Percentiles rank a stretch among this genome's conserved stretches.
phyloP scores from a whole-genome alignment of 2,113 vertebrate species.

The Ariopsis seemanni region DNA sequence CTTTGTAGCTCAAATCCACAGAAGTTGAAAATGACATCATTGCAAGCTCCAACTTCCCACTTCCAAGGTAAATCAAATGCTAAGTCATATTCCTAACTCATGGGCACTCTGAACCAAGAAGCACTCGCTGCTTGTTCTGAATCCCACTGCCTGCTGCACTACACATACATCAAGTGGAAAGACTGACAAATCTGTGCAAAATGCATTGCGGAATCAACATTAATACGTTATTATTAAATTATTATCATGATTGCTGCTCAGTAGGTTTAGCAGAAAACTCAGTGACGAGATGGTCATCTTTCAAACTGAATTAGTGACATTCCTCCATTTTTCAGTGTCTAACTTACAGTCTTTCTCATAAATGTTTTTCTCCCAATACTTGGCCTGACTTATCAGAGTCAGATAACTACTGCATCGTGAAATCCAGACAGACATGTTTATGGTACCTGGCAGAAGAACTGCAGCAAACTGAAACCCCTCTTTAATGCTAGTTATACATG shows the following conservation, averaged over 20 bases:
- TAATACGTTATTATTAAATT: neutral
- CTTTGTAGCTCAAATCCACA: no score
- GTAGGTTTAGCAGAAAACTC: no score
- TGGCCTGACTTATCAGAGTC: neutral
- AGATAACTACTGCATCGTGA: neutral
- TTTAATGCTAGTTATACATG: neutral
- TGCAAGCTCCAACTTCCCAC: neutral
- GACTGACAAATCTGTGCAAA: neutral
- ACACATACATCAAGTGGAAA: neutral
- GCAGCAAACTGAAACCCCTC: neutral
- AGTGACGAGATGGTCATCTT: no score
- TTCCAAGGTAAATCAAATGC: neutral
- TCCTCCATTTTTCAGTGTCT: neutral
- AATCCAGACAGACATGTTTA: slow-evolving; percentile 6
- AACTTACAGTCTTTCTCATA: neutral
- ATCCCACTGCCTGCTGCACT: neutral
- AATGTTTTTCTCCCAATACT: no score
- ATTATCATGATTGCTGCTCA: no score
- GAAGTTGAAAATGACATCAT: neutral
- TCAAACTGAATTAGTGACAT: neutral
- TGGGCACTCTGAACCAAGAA: neutral
- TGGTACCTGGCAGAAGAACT: neutral
- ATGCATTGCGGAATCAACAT: neutral
- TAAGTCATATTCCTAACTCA: neutral
- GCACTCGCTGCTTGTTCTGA: neutral